Evolutionary conservation across 1,140 invertebrate species (phyloP), one percentile per base, ranked within the genome.

Genomic region (Heliconius hewitsoni): DNA sequence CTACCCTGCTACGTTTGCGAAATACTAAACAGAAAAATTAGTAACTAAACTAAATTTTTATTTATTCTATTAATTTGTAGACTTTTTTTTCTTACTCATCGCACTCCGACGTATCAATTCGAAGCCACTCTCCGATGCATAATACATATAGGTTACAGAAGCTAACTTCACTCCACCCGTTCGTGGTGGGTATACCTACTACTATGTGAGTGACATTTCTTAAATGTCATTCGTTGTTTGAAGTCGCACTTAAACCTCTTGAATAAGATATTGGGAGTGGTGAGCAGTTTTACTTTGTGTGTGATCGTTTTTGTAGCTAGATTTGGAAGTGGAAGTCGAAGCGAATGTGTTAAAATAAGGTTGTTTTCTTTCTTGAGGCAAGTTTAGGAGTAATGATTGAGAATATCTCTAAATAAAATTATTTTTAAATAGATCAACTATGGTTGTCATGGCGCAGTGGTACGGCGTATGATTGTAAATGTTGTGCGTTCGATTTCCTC

Each of bases 61-160:
- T 37, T 37, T 37, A 37, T 37, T 37, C 34, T 37, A 37, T 6
- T 37, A 37, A 37, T 37, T 37, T 37, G 6, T 37, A 37, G 6
- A 37, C 34, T 37, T 8, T 37, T 37, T 37, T 37, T 37, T 37
- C 34, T 37, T 8, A 0, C 11, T 46, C 42, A 46, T 46, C 13
- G 42, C 42, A 46, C 42, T 11, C 3, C 42, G 11, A 1, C 3
- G 13, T 37, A 37, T 34, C 34, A 37, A 6, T 37, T 37, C 34
- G 34, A n/a, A 55, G 18, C 1, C 52, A 19, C 5, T 55, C 13
- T n/a, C 3, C 9, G 3, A 66, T 66, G 60, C 60, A 66, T 66
- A 66, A 66, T 66, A 66, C 60, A 66, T 66, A 66, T 66, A 66
- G 60, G 60, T 66, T 66, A 66, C 60, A 30, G 23, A 30, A 66